These are phyloP conservation scores for Orchestia grillus DNA, from an alignment of 1,140 invertebrate species.

Conservation along the genomic window DNA sequence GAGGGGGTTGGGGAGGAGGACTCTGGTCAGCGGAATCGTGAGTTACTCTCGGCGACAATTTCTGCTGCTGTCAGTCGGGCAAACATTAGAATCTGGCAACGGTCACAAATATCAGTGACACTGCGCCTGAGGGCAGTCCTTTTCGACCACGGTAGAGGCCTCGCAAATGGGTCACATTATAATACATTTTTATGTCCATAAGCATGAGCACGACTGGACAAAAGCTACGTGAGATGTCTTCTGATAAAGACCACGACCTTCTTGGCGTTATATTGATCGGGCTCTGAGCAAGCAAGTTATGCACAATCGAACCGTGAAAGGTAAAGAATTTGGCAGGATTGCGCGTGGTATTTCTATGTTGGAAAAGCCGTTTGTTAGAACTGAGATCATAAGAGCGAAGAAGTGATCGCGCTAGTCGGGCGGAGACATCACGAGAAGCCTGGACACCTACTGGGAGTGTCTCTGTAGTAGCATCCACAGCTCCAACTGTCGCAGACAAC, in stretches of 20 bases:
- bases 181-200: slow-evolving; percentile 42
- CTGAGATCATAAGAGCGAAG: slow-evolving; percentile 35
- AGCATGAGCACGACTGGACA: slow-evolving; percentile 45
- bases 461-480: slow-evolving; percentile 42
- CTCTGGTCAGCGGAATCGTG: background rate
- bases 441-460: slow-evolving; percentile 26
- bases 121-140: slow-evolving; percentile 12
- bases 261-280: background rate
- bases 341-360: slow-evolving; percentile 43
- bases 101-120: slow-evolving; percentile 39
- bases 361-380: slow-evolving; percentile 32
- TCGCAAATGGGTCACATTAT: slow-evolving; percentile 31
- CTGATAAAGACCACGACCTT: slow-evolving; percentile 7
- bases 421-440: slow-evolving; percentile 30
- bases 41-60: slow-evolving; percentile 32
- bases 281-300: slow-evolving; percentile 10
- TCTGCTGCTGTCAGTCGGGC: slow-evolving; percentile 10
- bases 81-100: slow-evolving; percentile 11
- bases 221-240: slow-evolving; percentile 37
- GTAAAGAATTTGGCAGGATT: slow-evolving; percentile 42
- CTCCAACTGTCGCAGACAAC: slow-evolving; percentile 27
- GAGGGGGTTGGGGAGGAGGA: background rate
- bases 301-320: slow-evolving; percentile 50
- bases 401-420: background rate
- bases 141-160: slow-evolving; percentile 4